Evolutionary conservation across 2,888 invertebrate genomes (phyloP).

Genomic region (Hirudinaria manillensis): DNA sequence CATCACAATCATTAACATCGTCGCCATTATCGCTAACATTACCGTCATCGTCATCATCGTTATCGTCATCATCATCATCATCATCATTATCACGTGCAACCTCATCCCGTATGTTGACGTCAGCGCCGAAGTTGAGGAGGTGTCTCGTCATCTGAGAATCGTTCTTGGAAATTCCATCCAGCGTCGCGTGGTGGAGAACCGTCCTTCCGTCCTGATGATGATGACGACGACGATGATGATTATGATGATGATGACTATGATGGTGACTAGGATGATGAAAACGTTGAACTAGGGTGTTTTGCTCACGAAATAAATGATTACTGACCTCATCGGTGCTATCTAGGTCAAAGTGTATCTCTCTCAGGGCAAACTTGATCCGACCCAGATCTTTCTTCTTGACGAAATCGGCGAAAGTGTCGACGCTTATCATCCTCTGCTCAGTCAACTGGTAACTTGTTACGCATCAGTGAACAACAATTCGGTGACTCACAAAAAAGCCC

Average conservation of each 20-base stretch:
- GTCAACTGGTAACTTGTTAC: background rate
- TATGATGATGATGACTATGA: constrained; percentile 4
- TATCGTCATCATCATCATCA: constrained; percentile 11
- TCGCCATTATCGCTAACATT: constrained; percentile 15
- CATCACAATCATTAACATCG: constrained; percentile 10
- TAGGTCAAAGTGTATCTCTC: constrained; percentile 38
- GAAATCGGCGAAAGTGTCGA: constrained; percentile 38
- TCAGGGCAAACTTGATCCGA: constrained; percentile 38
- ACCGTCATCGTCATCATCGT: constrained; percentile 25
- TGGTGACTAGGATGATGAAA: constrained; percentile 6
- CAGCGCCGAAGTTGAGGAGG: constrained; percentile 39
- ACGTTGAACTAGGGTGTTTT: background rate
- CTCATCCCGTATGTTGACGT: constrained; percentile 42
- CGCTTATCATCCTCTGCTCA: constrained; percentile 40
- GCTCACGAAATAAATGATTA: background rate
- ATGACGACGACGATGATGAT: constrained; percentile 14
- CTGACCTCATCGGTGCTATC: constrained; percentile 38
- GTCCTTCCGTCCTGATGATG: constrained; percentile 40
- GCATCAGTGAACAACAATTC: background rate
- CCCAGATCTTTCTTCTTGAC: constrained; percentile 38
- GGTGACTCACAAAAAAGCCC: background rate
- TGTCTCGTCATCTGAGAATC: constrained; percentile 39
- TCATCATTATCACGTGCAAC: constrained; percentile 28
- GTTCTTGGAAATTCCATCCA: constrained; percentile 38
- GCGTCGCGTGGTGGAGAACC: constrained; percentile 40